A percentile compares a stretch with the other conserved stretches of the same genome.
Conservation (phyloP, 2,113 vertebrate species). For the Australoheros scitulus region DNA sequence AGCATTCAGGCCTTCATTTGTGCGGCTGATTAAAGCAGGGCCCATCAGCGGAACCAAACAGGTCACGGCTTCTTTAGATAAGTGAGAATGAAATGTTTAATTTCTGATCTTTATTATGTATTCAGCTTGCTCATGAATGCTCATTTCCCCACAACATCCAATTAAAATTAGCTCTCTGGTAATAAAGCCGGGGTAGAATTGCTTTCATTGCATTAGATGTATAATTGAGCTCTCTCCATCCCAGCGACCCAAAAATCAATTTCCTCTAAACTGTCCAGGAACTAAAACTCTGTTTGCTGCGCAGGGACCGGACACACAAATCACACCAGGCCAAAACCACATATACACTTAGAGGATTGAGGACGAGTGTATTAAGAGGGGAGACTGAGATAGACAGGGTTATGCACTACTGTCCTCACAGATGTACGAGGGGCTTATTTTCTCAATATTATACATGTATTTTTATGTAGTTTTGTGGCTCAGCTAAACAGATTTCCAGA, state of each 20-base stretch:
- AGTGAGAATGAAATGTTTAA: slow-evolving; percentile 32
- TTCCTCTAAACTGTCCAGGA: slow-evolving; percentile 38
- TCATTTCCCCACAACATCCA: slow-evolving; percentile 49
- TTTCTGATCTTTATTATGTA: slow-evolving; percentile 48
- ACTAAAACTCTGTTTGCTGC: background rate
- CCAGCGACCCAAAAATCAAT: slow-evolving; percentile 53
- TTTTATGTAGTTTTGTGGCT: background rate
- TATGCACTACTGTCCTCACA: background rate
- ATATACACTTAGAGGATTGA: background rate
- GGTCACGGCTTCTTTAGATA: slow-evolving; percentile 13
- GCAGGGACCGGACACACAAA: background rate
- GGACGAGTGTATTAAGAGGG: background rate
- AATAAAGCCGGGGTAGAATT: slow-evolving; percentile 29
- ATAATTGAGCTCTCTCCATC: slow-evolving; percentile 38
- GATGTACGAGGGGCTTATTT: background rate
- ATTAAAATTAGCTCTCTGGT: slow-evolving; percentile 44
- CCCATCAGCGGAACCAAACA: slow-evolving; percentile 4
- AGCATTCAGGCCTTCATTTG: background rate
- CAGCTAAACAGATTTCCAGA: background rate
- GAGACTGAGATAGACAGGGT: background rate
- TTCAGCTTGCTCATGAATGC: slow-evolving; percentile 17
- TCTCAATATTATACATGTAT: background rate
- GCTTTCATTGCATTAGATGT: slow-evolving; percentile 36
- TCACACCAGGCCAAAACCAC: background rate
- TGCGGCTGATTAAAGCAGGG: background rate